Base-by-base conservation (phyloP, 2,888 invertebrate species). In the Gymnosoma rotundatum region DNA sequence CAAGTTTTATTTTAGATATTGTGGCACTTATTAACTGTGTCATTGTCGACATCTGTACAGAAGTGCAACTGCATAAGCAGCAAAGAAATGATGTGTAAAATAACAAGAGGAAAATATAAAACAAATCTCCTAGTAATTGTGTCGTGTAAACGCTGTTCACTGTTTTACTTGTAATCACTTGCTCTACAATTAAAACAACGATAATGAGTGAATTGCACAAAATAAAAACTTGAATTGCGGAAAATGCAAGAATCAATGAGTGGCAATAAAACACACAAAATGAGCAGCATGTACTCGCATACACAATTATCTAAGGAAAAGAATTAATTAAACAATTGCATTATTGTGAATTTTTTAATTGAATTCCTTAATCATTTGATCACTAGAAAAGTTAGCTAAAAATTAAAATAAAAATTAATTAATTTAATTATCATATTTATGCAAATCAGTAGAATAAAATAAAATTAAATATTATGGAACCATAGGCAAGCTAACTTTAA, bases 1-100 rank as follows among this genome's bases (percentile, higher is more conserved):
- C 48, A 66, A 75, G 64, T 75, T 66, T 75, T 56, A 36, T 10
- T 64, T 66, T n/a, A 25, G 4, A 25, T 25, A 21, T 56, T 56
- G 45, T 56, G 45, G 56, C 45, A 56, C 58, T 58, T 58, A 18
- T 18, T 36, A 21, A 56, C 5, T 32, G 16, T 58, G 56, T 21
- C 36, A 48, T 54, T 75, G 75, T 20, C 56, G 56, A 36, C 48
- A n/a, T 10, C 18, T 20, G 21, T 16, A n/a, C 36, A 48, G 36
- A 58, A 66, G 21, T 48, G 45, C 16, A 48, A 45, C 48, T 25
- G 25, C 25, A 25, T 25, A 14, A 74, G 25, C 50, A 10, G 16
- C 25, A n/a, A 20, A 18, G 12, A 2, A 38, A 21, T 20, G 20
- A 48, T 21, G 16, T 16, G 18, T 9, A 7, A 61, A 5, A 25